Base-by-base conservation (phyloP, 2,888 invertebrate species). In the Loripinus fragilis region DNA sequence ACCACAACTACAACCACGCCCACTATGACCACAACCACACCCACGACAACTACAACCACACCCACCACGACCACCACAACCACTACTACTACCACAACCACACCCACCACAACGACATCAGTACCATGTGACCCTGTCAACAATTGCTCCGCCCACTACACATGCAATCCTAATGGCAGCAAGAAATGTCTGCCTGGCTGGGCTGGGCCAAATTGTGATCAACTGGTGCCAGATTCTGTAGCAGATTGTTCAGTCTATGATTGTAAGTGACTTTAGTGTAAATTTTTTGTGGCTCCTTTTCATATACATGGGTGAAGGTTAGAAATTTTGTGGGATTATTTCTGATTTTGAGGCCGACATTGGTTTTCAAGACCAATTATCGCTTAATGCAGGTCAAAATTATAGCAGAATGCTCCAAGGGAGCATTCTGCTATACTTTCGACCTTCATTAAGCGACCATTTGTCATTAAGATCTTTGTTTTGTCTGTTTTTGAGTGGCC, bases 121-220 rank as follows among this genome's bases (percentile, higher is more conserved):
- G 60, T 60, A 25, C 78, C 80, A 33, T 83, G 83, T 60, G 60
- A 41, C 0, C 70, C 83, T 20, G 41, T 45, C n/a, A 41, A 75
- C 23, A 70, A 73, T 41, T 83, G 83, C 69, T 55, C 50, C 28
- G 55, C 45, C 28, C 83, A 83, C 67, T 83, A 80, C 68, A 55
- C 67, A 7, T 83, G 83, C 68, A 72, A 68, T 33, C 28, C 50
- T 3, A 55, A 67, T 48, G 80, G 98, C 88, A 96, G 97, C 94
- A 98, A 98, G 94, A 96, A 96, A 90, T 98, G 98, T 94, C 95
- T 97, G 91, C 95, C 96, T 86, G 98, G 98, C 90, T 98, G 98
- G 98, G 96, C 96, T 93, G 98, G 98, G 87, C 95, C 96, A 93
- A 97, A 97, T 94, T 98, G 98, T 94, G 97, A 98, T 25, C 38